Base-by-base conservation (phyloP, 2,797 vertebrate genomes). In the Orientallactaga sibirica region DNA sequence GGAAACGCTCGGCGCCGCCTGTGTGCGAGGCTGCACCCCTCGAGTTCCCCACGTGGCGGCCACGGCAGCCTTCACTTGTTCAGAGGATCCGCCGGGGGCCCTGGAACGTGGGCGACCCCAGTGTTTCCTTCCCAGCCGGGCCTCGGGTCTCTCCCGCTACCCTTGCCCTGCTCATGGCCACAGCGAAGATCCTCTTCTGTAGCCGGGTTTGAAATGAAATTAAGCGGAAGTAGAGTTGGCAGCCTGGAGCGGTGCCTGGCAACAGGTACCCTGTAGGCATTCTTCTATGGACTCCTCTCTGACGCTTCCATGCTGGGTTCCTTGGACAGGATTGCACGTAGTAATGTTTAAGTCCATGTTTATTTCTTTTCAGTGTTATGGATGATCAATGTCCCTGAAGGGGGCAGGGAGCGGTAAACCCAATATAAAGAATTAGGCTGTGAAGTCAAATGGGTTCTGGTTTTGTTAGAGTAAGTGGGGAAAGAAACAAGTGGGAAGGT, bases 1-100 rank as follows among this genome's bases (percentile, higher is more conserved):
- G 92, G 71, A 82, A 68, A 43, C 14, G 73, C 90, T 86, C 91
- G 77, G 89, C 84, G 43, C 95, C 68, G 75, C 82, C 73, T 95
- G 98, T 98, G 95, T 98, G 93, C 52, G 58, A 94, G 55, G 64
- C 62, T 86, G 91, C 66, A 87, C 92, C 96, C 94, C 95, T 81
- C 64, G 84, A 81, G 96, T 79, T 96, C 97, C 95, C 94, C 95
- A 97, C 97, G 97, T 84, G 73, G 33, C 33, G 33, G 33, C 33
- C 33, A 2, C 33, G 33, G 33, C 33, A 37, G 33, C 33, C 33
- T 37, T 37, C 33, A 2, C 33, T 37, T 37, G 33, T 37, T 41
- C 73, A 9, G 3, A 70, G 76, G 61, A 58, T 22, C n/a, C 71
- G 33, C 33, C 33, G 33, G 33, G 33, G 33, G 33, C 33, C 33